These are phyloP conservation scores for Panthera leo DNA, from an alignment of 2,113 vertebrate genomes.

Conservation along the genomic window DNA sequence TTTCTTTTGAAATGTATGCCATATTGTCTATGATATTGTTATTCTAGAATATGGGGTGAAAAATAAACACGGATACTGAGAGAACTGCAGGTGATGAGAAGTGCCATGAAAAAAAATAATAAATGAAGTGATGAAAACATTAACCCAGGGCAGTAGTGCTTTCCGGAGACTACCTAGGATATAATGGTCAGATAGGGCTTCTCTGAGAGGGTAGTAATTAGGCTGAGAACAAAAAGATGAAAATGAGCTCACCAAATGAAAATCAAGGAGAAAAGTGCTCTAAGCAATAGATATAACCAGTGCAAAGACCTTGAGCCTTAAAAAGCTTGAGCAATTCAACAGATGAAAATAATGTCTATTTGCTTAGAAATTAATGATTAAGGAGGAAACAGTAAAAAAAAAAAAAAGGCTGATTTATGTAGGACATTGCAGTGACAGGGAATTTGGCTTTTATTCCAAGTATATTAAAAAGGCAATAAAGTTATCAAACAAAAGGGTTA, in stretches of 20 bases:
- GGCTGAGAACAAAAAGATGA: not conserved
- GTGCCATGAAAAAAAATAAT: not conserved
- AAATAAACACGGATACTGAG: not conserved
- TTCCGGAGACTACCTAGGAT: not conserved
- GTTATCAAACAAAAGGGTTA: not conserved
- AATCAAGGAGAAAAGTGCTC: not conserved
- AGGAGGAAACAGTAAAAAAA: not conserved
- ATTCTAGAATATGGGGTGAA: not conserved
- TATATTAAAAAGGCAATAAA: not conserved
- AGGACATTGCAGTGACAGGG: not conserved
- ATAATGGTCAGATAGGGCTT: not conserved
- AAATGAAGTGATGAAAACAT: not conserved
- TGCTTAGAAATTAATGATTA: not conserved
- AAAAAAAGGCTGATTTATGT: not conserved
- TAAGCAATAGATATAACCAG: not conserved
- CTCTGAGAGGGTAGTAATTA: not conserved
- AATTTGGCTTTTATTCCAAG: not conserved
- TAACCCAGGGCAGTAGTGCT: no score
- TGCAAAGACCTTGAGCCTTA: not conserved
- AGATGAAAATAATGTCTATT: not conserved
- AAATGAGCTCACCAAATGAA: not conserved
- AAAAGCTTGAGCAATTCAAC: not conserved
- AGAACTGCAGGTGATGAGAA: not conserved
- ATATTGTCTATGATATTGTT: not conserved
- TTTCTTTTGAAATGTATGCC: not conserved